Conservation (phyloP, 2,797 vertebrate species). For the Tiaroga cobitis region DNA sequence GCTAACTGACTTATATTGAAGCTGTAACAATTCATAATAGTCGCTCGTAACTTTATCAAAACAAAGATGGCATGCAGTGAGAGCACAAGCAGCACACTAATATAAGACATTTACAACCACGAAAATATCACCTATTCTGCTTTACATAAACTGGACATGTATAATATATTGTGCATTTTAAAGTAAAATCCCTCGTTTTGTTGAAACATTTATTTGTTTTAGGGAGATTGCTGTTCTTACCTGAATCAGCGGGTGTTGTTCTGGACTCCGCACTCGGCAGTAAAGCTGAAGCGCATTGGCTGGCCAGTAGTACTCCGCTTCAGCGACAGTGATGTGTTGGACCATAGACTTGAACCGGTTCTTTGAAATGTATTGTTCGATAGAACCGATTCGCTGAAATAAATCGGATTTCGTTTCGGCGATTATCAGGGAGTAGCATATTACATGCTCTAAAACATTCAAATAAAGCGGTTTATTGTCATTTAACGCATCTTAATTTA, state of each 20-base stretch:
- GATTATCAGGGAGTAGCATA: neutral
- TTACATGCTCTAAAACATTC: neutral
- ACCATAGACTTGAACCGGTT: neutral
- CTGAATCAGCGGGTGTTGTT: conserved; percentile 45
- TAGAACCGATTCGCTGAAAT: neutral
- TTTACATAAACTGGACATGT: neutral
- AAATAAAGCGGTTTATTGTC: neutral
- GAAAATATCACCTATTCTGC: neutral
- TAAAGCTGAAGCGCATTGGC: conserved; percentile 50
- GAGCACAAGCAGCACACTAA: neutral
- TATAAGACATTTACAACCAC: neutral
- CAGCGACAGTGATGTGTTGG: neutral
- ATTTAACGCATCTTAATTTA: neutral
- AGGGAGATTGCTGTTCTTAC: conserved; percentile 38
- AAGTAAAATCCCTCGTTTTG: neutral
- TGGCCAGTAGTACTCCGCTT: conserved; percentile 30
- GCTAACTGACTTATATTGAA: neutral
- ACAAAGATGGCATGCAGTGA: conserved; percentile 20
- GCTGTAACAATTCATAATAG: neutral
- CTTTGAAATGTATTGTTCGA: conserved; percentile 20
- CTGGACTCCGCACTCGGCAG: conserved; percentile 38
- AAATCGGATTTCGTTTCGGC: neutral
- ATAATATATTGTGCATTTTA: neutral
- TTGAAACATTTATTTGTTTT: neutral
- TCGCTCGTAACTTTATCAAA: conserved; percentile 31